Percentiles rank a stretch among this genome's conserved stretches.
phyloP scores from a whole-genome alignment of 2,888 invertebrate species.

The Euclidia mi region DNA sequence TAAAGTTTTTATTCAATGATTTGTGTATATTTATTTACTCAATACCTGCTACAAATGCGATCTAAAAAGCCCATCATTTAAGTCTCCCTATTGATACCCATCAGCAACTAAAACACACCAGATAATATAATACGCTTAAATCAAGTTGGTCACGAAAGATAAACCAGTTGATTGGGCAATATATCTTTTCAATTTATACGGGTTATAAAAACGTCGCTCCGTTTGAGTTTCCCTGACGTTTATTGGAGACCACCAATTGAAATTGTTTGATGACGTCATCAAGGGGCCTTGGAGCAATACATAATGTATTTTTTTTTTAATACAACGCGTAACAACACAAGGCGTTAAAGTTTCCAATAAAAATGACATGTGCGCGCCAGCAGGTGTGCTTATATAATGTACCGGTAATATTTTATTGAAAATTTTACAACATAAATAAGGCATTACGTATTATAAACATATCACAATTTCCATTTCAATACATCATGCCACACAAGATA shows the following conservation, averaged over 20 bases:
- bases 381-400: constrained; percentile 41
- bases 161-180: constrained; percentile 59
- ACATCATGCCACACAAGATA: too few species aligned
- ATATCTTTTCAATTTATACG: constrained; percentile 65
- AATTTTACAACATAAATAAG: background rate
- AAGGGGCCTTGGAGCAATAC: constrained; percentile 28
- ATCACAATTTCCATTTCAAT: too few species aligned
- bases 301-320: constrained; percentile 12
- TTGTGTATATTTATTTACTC: too few species aligned
- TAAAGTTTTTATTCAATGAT: too few species aligned
- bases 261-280: constrained; percentile 52
- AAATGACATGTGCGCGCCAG: constrained; percentile 39
- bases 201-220: constrained; percentile 61
- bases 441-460: too few species aligned
- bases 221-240: constrained; percentile 54
- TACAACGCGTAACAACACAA: constrained; percentile 30
- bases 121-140: constrained; percentile 47
- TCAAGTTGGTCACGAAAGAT: constrained; percentile 54
- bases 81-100: constrained; percentile 24
- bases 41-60: too few species aligned
- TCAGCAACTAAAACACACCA: constrained; percentile 25
- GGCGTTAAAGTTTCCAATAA: constrained; percentile 24
- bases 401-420: constrained; percentile 26
- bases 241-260: constrained; percentile 53
- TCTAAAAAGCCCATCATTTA: constrained; percentile 24